A percentile compares a stretch with the other conserved stretches of the same genome.
Evolutionary conservation across 2,797 vertebrate genomes (phyloP).

Genomic region (Discoglossus pictus): DNA sequence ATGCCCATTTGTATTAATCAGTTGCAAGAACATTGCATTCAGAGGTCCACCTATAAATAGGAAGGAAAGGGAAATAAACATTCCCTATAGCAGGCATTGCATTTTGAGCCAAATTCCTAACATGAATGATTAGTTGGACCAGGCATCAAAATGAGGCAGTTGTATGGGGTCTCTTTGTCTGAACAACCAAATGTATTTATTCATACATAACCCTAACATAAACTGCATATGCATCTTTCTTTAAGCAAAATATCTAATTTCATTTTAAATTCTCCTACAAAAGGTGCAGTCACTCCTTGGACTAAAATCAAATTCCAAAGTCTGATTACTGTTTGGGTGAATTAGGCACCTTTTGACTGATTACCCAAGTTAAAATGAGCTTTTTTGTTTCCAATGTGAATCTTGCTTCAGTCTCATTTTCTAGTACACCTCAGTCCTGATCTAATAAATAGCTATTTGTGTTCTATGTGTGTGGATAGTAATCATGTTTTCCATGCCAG

Average conservation of each 20-base stretch:
- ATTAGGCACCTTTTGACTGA: slow-evolving; percentile 44
- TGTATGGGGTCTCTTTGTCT: slow-evolving; percentile 44
- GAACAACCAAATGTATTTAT: slow-evolving; percentile 43
- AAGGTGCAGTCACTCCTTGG: slow-evolving; percentile 46
- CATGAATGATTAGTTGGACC: slow-evolving; percentile 35
- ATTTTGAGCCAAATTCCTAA: slow-evolving; percentile 40
- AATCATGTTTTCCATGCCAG: slow-evolving; percentile 20
- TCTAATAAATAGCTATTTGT: slow-evolving; percentile 44
- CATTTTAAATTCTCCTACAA: slow-evolving; percentile 24
- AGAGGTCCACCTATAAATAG: slow-evolving; percentile 19
- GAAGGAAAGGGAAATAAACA: slow-evolving; percentile 24
- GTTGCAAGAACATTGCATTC: neutral
- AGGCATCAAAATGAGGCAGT: slow-evolving; percentile 29
- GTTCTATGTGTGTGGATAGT: slow-evolving; percentile 1
- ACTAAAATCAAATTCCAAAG: slow-evolving; percentile 29
- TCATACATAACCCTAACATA: slow-evolving; percentile 42
- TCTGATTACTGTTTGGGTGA: slow-evolving; percentile 42
- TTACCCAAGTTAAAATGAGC: slow-evolving; percentile 39
- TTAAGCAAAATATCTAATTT: slow-evolving; percentile 43
- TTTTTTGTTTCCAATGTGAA: slow-evolving; percentile 25
- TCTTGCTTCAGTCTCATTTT: slow-evolving; percentile 4
- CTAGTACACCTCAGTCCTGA: neutral
- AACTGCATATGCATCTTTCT: slow-evolving; percentile 48
- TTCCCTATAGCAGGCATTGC: slow-evolving; percentile 14
- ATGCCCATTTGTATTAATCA: slow-evolving; percentile 1